Evolutionary conservation across 2,113 vertebrate species (phyloP), one percentile per base, ranked within the genome.

Genomic region (Podilymbus podiceps): DNA sequence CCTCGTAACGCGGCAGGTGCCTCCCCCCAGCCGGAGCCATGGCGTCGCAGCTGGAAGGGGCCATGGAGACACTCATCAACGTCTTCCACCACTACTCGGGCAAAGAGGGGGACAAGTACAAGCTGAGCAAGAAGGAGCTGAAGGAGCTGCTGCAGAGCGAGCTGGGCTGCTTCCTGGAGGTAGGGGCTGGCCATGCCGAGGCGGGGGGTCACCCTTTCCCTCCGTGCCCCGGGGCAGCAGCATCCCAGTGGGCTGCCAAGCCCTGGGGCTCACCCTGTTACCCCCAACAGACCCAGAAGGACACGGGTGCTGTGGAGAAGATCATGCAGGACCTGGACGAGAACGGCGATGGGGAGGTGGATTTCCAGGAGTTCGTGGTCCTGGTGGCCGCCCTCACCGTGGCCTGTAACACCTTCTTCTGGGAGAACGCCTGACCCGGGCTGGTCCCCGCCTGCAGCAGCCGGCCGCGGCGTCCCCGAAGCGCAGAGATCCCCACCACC

Each of bases 311-410:
- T 4, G 98, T 99, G 64, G 99, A 99, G 76, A 98, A 98, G 97
- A 99, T 99, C 47, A 98, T 99, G 99, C 95, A 88, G 12, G 99
- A 99, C 77, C 96, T 99, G 94, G 99, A 99, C 44, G 98, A 98
- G 78, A 98, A 99, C 7, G 91, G 97, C 9, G 99, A 99, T 0
- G 99, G 99, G 0, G 97, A 99, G 59, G 99, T 99, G 90, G 99
- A 99, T 94, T 99, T 99, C 97, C 98, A 99, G 96, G 99, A 99
- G 94, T 99, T 98, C 25, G 98, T 99, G 42, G 95, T 99, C 40
- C 95, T 99, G 96, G 99, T 99, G n/a, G 98, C 98, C 1, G 98
- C 98, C 3, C 98, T 99, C 92, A 99, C 99, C 1, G 98, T 99
- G 90, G 98, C 98, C 88, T 99, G 99, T 95, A 99, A 99, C 93